A percentile compares a stretch with the other conserved stretches of the same genome.
phyloP scores from a whole-genome alignment of 2,888 invertebrate genomes.

The Copidosoma aretas region DNA sequence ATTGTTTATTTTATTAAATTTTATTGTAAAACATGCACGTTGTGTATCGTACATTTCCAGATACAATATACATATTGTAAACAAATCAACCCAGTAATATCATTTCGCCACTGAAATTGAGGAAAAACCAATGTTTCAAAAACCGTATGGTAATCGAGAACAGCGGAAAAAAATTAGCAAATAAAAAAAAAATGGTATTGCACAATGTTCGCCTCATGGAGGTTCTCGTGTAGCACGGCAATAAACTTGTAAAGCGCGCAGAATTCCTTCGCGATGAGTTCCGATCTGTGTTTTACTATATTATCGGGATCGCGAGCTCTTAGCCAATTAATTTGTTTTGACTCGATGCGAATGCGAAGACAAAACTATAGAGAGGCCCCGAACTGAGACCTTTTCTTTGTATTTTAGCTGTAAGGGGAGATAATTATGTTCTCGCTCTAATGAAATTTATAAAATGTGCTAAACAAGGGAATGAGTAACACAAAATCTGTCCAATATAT shows the following conservation, averaged over 20 bases:
- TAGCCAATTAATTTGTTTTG: no score
- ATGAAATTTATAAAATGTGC: no score
- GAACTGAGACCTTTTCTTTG: no score
- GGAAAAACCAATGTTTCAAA: no score
- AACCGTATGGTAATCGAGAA: no score
- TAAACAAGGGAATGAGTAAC: no score
- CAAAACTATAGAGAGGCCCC: no score
- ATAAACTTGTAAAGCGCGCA: slow-evolving; percentile 24
- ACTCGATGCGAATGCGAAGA: no score
- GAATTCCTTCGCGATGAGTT: background rate
- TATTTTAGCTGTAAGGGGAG: no score
- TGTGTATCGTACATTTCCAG: background rate
- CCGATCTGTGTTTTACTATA: slow-evolving; percentile 27
- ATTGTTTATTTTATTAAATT: background rate
- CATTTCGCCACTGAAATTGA: no score
- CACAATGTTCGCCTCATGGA: slow-evolving; percentile 32
- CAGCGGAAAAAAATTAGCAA: slow-evolving; percentile 5
- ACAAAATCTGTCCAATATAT: no score
- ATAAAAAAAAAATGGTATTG: slow-evolving; percentile 33
- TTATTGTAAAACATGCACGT: background rate
- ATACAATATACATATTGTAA: background rate
- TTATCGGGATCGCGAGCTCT: slow-evolving; percentile 29
- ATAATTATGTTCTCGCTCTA: no score
- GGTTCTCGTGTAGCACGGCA: slow-evolving; percentile 40
- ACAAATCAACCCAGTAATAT: background rate